Evolutionary conservation across 2,888 invertebrate genomes (phyloP).

Genomic region (Scrobipalpa atriplicella): DNA sequence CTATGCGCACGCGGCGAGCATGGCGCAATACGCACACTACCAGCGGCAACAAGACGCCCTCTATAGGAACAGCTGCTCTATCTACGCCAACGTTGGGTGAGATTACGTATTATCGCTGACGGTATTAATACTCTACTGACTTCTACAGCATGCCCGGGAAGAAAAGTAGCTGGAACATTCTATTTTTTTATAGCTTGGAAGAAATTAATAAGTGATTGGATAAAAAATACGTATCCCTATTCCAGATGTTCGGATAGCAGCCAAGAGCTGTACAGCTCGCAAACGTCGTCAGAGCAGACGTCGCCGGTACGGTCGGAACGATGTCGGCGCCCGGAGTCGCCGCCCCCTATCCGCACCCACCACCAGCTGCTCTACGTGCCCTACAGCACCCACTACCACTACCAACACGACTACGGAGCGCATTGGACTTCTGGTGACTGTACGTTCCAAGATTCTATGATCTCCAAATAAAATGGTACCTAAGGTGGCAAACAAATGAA

Average conservation of each 20-base stretch:
- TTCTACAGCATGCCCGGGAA: too few relatives aligned
- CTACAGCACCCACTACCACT: constrained; percentile 79
- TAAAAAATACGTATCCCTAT: too few relatives aligned
- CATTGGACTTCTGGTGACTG: constrained; percentile 66
- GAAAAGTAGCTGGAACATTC: too few relatives aligned
- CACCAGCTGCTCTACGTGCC: constrained; percentile 88
- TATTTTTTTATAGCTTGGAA: too few relatives aligned
- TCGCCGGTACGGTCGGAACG: constrained; percentile 69
- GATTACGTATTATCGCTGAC: too few relatives aligned
- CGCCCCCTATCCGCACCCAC: constrained; percentile 86
- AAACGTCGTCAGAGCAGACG: constrained; percentile 76
- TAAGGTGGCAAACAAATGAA: too few relatives aligned
- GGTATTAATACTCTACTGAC: too few relatives aligned
- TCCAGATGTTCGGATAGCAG: constrained; percentile 74
- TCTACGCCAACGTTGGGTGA: constrained; percentile 77
- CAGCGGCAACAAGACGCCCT: constrained; percentile 66
- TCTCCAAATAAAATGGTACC: too few relatives aligned
- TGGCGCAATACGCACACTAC: constrained; percentile 49
- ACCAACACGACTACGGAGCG: constrained; percentile 64
- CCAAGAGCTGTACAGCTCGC: constrained; percentile 75
- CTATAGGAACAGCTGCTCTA: constrained; percentile 78
- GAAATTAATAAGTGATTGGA: too few relatives aligned
- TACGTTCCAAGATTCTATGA: constrained; percentile 44
- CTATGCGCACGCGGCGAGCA: constrained; percentile 54
- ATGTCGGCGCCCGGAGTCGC: constrained; percentile 85